Evolutionary conservation across 2,888 invertebrate species (phyloP), one percentile per base, ranked within the genome.

Genomic region (Trissolcus brochymenae): DNA sequence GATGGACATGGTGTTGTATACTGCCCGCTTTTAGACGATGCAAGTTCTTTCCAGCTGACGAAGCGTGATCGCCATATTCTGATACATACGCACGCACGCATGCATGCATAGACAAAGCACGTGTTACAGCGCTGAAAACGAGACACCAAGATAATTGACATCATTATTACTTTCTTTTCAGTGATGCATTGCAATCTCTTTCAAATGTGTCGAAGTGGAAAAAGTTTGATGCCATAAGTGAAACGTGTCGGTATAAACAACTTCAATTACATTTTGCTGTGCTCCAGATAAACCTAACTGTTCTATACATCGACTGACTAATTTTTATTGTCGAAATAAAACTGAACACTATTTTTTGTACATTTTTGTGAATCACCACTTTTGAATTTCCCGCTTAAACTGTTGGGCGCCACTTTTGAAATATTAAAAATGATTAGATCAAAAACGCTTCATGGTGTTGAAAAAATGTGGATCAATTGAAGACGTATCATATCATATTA

Each of bases 31-130:
- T 70, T 75, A 59, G 65, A 70, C 60, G 65, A 65, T 70, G 46
- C 60, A 76, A 76, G 59, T 76, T 76, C 75, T 68, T 76, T 76
- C 75, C 75, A 60, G 65, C 75, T 70, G 75, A 76, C 75, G 75
- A 76, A 76, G 75, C 75, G 75, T 76, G 70, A 76, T 76, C 70
- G 46, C 70, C 62, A 75, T 64, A 68, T 68, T 76, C 43, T 70
- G 59, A 54, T 43, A 65, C 21, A 65, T 54, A 60, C 14, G 64
- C 56, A 64, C 46, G 41, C 60, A 46, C 7, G 55, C 60, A 51
- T 55, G 25, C 55, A 53, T 43, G 67, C 64, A 51, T 13, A 53
- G 57, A 57, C 62, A 53, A 62, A 67, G 75, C 75, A 75, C 75
- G 68, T 75, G 68, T 75, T 64, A 49, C 67, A 68, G 43, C 59